phyloP scores from a whole-genome alignment of 2,797 vertebrate species.

The Cyclopterus lumpus region DNA sequence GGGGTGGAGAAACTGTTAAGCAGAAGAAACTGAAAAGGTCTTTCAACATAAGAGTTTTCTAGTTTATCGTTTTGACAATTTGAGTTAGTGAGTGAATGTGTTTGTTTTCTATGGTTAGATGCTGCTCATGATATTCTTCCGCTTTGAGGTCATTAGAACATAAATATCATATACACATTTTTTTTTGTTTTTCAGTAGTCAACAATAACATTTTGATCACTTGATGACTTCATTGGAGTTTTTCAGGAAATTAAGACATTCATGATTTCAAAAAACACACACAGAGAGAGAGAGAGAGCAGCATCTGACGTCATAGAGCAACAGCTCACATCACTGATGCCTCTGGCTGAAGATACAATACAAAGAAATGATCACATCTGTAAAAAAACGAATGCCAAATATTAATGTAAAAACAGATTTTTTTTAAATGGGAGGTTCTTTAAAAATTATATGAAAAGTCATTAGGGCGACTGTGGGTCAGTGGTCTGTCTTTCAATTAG shows the following conservation, averaged over 20 bases:
- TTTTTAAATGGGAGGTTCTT: background rate
- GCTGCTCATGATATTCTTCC: background rate
- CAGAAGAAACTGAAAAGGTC: conserved; percentile 30
- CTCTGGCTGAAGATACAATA: conserved; percentile 16
- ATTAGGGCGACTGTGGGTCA: no score
- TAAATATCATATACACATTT: conserved; percentile 41
- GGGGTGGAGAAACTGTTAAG: conserved; percentile 12
- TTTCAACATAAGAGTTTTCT: conserved; percentile 4
- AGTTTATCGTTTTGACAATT: conserved; percentile 14
- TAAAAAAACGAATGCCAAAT: conserved; percentile 27
- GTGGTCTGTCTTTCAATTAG: no score
- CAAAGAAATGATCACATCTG: conserved; percentile 32
- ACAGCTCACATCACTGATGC: background rate
- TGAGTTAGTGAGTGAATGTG: background rate
- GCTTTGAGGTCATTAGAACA: conserved; percentile 33
- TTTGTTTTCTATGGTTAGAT: background rate
- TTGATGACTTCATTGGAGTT: conserved; percentile 46
- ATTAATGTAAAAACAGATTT: conserved; percentile 10
- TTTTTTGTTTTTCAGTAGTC: conserved; percentile 2
- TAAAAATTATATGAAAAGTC: background rate
- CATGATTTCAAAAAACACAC: conserved; percentile 13
- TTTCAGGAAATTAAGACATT: conserved; percentile 27
- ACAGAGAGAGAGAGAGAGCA: no score
- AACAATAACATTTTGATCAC: conserved; percentile 47
- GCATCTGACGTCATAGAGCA: background rate